Conservation (phyloP, 2,797 vertebrate genomes). For the Enteromius paludinosus region DNA sequence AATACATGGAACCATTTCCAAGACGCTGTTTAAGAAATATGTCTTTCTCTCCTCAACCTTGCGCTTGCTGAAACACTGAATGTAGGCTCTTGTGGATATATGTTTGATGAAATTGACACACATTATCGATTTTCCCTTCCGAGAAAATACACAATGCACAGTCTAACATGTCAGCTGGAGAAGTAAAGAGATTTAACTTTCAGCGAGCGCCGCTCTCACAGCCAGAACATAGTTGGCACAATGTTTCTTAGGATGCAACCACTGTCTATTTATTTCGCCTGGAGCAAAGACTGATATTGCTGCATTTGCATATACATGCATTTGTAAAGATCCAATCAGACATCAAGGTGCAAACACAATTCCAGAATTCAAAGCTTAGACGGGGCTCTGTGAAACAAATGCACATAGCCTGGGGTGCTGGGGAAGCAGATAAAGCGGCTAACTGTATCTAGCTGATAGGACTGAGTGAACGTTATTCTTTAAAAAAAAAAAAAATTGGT, state of each 20-base stretch:
- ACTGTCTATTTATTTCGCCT: conserved; percentile 75
- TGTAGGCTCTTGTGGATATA: conserved; percentile 67
- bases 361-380: conserved; percentile 74
- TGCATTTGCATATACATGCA: conserved; percentile 82
- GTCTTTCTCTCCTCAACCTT: conserved; percentile 19
- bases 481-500: neutral
- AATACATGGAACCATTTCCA: conserved; percentile 24
- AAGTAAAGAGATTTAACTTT: conserved; percentile 76
- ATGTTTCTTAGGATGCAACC: conserved; percentile 73
- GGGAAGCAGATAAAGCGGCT: conserved; percentile 57
- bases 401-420: conserved; percentile 61
- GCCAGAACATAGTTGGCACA: conserved; percentile 57
- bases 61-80: conserved; percentile 36
- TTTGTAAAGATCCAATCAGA: conserved; percentile 83
- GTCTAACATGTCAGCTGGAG: conserved; percentile 80
- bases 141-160: conserved; percentile 81
- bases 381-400: conserved; percentile 76
- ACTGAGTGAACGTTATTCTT: conserved; percentile 38
- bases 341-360: conserved; percentile 79
- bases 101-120: conserved; percentile 82
- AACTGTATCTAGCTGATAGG: conserved; percentile 65
- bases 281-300: conserved; percentile 75
- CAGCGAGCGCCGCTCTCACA: conserved; percentile 71
- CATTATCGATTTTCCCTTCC: conserved; percentile 83
- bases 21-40: conserved; percentile 21